Evolutionary conservation across 2,113 vertebrate species (phyloP).

Genomic region (Neolamprologus fasciatus): DNA sequence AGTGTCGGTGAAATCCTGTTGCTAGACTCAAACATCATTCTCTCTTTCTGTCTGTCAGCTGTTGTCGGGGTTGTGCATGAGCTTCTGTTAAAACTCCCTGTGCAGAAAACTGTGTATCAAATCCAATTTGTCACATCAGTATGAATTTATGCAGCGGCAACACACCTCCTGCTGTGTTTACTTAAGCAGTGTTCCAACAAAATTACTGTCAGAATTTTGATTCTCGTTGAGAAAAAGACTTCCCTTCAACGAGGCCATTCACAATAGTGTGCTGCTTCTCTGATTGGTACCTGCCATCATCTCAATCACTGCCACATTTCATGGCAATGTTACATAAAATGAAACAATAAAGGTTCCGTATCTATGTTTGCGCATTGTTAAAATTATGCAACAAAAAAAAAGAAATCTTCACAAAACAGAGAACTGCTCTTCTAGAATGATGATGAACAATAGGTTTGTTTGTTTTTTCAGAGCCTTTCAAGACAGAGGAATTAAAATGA

Average conservation of each 20-base stretch:
- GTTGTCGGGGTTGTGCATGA: neutral
- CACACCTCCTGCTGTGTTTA: conserved; percentile 22
- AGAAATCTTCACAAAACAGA: neutral
- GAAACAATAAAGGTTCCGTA: neutral
- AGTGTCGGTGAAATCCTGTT: conserved; percentile 9
- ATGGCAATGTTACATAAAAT: neutral
- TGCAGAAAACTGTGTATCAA: conserved; percentile 24
- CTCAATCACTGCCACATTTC: neutral
- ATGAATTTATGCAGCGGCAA: conserved; percentile 19
- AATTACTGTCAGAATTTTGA: conserved; percentile 19
- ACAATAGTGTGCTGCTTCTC: neutral
- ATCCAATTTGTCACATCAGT: conserved; percentile 32
- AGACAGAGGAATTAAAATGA: neutral
- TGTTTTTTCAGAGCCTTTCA: neutral
- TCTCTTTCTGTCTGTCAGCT: conserved; percentile 3
- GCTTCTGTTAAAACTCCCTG: conserved; percentile 2
- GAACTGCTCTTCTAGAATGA: neutral
- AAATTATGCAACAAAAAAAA: neutral
- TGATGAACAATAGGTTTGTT: neutral
- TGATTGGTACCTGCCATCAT: neutral
- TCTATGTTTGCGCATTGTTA: neutral
- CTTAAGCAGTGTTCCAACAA: conserved; percentile 2
- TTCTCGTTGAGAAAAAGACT: neutral
- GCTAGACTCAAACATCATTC: conserved; percentile 3
- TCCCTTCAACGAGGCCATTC: neutral